phyloP scores from a whole-genome alignment of 2,113 vertebrate genomes.

The Alosa alosa region DNA sequence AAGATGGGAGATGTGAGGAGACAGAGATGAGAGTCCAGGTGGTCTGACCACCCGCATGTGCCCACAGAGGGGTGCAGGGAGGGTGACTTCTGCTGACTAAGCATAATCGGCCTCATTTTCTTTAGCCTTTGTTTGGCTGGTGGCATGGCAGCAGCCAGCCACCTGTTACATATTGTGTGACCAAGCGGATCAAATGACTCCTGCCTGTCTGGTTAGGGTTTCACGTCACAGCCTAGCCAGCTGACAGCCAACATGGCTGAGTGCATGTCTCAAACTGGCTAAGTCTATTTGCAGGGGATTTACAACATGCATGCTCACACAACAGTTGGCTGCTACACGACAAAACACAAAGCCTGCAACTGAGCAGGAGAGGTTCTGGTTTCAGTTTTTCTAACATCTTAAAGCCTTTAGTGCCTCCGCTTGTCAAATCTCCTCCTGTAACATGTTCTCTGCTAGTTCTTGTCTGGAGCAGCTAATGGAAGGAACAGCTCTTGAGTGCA shows the following conservation, averaged over 20 bases:
- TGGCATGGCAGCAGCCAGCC: constrained; percentile 47
- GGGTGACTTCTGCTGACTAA: constrained; percentile 38
- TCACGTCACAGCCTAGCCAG: constrained; percentile 24
- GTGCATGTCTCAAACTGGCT: neutral
- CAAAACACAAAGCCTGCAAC: neutral
- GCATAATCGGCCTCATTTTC: constrained; percentile 31
- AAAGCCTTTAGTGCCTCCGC: neutral
- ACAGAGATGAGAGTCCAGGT: neutral
- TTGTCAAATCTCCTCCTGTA: constrained; percentile 11
- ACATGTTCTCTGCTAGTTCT: neutral
- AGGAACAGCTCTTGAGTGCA: neutral
- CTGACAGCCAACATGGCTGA: constrained; percentile 7
- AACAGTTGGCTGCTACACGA: neutral
- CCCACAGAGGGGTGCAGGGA: neutral
- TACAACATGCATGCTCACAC: constrained; percentile 1
- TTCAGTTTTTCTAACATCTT: neutral
- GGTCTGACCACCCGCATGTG: neutral
- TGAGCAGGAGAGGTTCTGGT: neutral
- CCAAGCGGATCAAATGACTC: constrained; percentile 47
- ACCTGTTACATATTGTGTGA: constrained; percentile 56
- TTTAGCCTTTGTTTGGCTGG: constrained; percentile 54
- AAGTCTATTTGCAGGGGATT: constrained; percentile 9
- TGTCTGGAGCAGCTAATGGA: neutral
- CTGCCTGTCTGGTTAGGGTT: constrained; percentile 38
- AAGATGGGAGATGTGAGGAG: neutral